phyloP scores from a whole-genome alignment of 2,888 invertebrate genomes.

The Drosophila mimetica region DNA sequence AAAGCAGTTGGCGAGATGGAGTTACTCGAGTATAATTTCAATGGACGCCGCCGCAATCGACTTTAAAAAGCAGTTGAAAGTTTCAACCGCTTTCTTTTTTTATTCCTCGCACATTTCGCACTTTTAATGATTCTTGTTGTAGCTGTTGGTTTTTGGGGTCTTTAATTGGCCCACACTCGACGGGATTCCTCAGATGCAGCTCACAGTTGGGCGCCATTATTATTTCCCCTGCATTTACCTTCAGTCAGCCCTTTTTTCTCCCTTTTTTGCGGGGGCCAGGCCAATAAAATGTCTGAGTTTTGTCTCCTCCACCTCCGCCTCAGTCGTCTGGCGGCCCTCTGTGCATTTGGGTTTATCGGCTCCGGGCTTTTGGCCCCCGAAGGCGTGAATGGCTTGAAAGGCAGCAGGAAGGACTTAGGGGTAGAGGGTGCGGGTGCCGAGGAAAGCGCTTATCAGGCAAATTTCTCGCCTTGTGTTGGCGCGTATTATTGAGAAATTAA shows the following conservation, averaged over 20 bases:
- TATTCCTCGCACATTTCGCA: constrained; percentile 17
- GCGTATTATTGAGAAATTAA: constrained; percentile 75
- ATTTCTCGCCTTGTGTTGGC: constrained; percentile 54
- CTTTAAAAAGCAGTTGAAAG: constrained; percentile 69
- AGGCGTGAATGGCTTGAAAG: constrained; percentile 32
- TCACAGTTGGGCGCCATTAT: constrained; percentile 45
- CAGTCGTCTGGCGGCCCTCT: constrained; percentile 4
- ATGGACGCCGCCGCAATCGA: constrained; percentile 62
- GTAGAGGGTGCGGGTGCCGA: constrained; percentile 4
- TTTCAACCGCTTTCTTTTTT: constrained; percentile 21
- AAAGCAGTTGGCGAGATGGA: constrained; percentile 4
- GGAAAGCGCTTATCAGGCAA: constrained; percentile 69
- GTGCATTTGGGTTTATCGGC: constrained; percentile 32
- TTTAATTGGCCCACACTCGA: constrained; percentile 69
- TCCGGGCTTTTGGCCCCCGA: constrained; percentile 10
- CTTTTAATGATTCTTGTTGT: constrained; percentile 24
- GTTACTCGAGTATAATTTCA: constrained; percentile 55
- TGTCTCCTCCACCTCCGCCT: constrained; percentile 1
- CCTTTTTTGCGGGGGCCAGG: constrained; percentile 26
- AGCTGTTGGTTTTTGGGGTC: constrained; percentile 36
- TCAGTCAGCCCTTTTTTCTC: constrained; percentile 20
- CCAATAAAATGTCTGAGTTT: constrained; percentile 66
- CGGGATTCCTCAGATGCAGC: constrained; percentile 61
- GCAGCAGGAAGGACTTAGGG: constrained; percentile 3
- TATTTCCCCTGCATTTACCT: constrained; percentile 57